Evolutionary conservation across 2,113 vertebrate genomes (phyloP).

Genomic region (human (Homo sapiens)): DNA sequence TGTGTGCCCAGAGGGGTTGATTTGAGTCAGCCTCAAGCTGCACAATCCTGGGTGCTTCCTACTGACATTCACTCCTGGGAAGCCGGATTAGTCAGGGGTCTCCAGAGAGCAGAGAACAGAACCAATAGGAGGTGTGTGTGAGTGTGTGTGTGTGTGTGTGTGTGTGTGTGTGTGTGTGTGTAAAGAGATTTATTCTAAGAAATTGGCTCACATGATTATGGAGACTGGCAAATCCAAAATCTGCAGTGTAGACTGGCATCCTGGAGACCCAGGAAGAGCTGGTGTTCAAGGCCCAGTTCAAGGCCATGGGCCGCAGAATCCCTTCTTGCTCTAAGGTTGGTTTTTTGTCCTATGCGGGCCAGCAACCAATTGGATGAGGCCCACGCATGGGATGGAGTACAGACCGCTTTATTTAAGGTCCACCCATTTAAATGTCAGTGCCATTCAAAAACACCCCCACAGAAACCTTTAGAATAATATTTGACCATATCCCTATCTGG

Average conservation of each 20-base stretch:
- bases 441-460: not conserved
- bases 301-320: not conserved
- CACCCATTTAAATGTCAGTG: not conserved
- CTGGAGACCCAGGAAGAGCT: not conserved
- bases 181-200: not conserved
- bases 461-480: not conserved
- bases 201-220: not conserved
- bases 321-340: not conserved
- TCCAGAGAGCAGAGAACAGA: not conserved
- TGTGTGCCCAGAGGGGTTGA: not conserved
- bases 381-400: not conserved
- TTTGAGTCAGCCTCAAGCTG: not conserved
- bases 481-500: not conserved
- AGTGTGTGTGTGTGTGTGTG: not conserved
- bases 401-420: not conserved
- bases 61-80: rapidly evolving
- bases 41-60: no score
- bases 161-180: not conserved
- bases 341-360: not conserved
- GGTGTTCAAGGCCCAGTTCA: rapidly evolving
- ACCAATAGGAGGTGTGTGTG: not conserved
- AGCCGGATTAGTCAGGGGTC: not conserved
- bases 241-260: not conserved
- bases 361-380: not conserved
- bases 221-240: not conserved